Conservation (phyloP, 2,113 vertebrate species). For the Gymnogyps californianus region DNA sequence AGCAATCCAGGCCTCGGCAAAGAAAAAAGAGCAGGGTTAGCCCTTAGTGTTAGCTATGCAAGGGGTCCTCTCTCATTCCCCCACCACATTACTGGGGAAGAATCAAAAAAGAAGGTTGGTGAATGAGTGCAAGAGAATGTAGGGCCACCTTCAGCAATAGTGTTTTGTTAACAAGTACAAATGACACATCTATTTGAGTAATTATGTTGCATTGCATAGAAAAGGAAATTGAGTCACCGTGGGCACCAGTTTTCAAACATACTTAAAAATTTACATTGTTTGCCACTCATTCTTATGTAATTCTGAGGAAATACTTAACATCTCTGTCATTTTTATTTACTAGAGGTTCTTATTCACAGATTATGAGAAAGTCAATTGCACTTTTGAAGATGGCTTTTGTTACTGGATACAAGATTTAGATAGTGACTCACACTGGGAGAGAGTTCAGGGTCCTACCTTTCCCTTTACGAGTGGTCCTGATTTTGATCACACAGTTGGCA, state of each 20-base stretch:
- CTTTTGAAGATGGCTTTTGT: slow-evolving; percentile 87
- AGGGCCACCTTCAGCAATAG: background rate
- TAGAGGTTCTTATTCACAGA: slow-evolving; percentile 68
- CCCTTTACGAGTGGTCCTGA: slow-evolving; percentile 79
- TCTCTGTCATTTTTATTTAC: slow-evolving; percentile 4
- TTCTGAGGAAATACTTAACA: background rate
- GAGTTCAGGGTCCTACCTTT: slow-evolving; percentile 63
- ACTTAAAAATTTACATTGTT: background rate
- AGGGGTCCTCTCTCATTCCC: background rate
- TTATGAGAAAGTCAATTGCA: slow-evolving; percentile 83
- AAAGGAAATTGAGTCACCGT: background rate
- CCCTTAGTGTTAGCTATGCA: background rate
- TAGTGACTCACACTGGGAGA: slow-evolving; percentile 80
- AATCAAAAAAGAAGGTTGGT: background rate
- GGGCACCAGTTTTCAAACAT: background rate
- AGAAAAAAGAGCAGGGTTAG: background rate
- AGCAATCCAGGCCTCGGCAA: background rate
- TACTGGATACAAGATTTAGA: slow-evolving; percentile 83
- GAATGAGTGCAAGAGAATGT: background rate
- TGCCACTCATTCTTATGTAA: background rate
- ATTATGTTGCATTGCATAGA: background rate
- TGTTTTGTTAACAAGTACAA: background rate
- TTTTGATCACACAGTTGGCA: slow-evolving; percentile 86
- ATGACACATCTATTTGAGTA: background rate
- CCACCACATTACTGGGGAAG: background rate